Percentiles rank a stretch among this genome's conserved stretches.
Evolutionary conservation across 2,797 vertebrate genomes (phyloP).

Genomic region (Lycodopsis pacificus): DNA sequence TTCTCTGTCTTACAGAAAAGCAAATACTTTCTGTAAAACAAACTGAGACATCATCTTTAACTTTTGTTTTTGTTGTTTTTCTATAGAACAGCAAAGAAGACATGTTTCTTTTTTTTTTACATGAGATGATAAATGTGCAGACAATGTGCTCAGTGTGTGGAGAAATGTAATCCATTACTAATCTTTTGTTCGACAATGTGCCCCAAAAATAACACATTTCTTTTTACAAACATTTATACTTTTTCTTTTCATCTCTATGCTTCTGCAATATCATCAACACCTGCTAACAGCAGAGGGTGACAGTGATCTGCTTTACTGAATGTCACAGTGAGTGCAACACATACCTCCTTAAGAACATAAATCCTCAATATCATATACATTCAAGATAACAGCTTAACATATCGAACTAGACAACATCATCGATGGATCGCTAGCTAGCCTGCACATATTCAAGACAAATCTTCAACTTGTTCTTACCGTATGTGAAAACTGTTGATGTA

Average conservation of each 20-base stretch:
- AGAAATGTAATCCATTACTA: not conserved
- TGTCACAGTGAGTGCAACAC: slow-evolving; percentile 5
- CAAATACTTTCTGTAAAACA: not conserved
- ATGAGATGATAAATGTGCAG: not conserved
- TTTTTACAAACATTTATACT: slow-evolving; percentile 8
- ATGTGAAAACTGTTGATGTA: not conserved
- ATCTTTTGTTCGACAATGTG: not conserved
- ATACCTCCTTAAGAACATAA: not conserved
- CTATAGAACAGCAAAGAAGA: not conserved
- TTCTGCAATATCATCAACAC: not conserved
- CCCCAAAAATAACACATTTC: not conserved
- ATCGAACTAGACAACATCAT: not conserved
- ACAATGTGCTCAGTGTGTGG: not conserved
- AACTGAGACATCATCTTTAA: not conserved
- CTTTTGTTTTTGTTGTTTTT: not conserved
- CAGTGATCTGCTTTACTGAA: slow-evolving; percentile 39
- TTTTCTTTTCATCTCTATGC: slow-evolving; percentile 31
- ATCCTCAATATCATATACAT: not conserved
- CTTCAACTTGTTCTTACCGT: not conserved
- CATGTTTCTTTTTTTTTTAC: not conserved
- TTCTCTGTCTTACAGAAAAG: not conserved
- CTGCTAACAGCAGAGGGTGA: slow-evolving; percentile 67
- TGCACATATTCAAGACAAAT: not conserved
- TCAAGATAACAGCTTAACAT: not conserved
- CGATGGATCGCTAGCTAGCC: not conserved